Base-by-base conservation (phyloP, 2,797 vertebrate species). In the Gambusia yucatana region DNA sequence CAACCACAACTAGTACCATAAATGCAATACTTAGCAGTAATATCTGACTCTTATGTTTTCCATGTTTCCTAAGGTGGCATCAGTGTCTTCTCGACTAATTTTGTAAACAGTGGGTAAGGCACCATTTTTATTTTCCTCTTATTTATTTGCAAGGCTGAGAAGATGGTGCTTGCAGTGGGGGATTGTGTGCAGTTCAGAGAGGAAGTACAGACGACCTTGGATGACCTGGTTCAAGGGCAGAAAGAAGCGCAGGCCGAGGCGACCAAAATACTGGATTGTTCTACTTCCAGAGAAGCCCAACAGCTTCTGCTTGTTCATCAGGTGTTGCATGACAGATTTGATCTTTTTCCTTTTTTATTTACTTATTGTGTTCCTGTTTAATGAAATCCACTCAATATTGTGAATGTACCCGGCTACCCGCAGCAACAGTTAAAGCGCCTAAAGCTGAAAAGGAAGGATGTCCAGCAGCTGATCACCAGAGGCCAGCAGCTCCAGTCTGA, bases 131-230 rank as follows among this genome's bases (percentile, higher is more conserved):
- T 78, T 76, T 73, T 74, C 67, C 1, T 79, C 28, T 86, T 46
- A 57, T 79, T 77, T 48, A 25, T 78, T 25, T 52, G 4, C 52
- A 84, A 99, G 98, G 96, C 96, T 79, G 98, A 99, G 94, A 98
- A 97, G 89, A 96, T 96, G 88, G 87, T 99, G 76, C 94, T 95
- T 79, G 96, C 95, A 43, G 95, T 99, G 69, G 96, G 97, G 2
- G 97, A 98, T 78, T 98, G 97, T 89, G 96, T 98, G 10, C 98
- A 98, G 86, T 97, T 97, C 88, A 96, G 96, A 87, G 96, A 97
- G 86, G 97, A 97, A 82, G 97, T 99, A 30, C 96, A 95, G 85
- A 93, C 80, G 59, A 96, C 97, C 33, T 88, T 99, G 74, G 96
- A 97, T 79, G 97, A 98, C 43, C 94, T 99, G 46, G 93, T 97